A percentile compares a stretch with the other conserved stretches of the same genome.
Evolutionary conservation across 35 echinoderm and acorn worm genomes (phyloP).

Genomic region (Nesometra sesokonis): DNA sequence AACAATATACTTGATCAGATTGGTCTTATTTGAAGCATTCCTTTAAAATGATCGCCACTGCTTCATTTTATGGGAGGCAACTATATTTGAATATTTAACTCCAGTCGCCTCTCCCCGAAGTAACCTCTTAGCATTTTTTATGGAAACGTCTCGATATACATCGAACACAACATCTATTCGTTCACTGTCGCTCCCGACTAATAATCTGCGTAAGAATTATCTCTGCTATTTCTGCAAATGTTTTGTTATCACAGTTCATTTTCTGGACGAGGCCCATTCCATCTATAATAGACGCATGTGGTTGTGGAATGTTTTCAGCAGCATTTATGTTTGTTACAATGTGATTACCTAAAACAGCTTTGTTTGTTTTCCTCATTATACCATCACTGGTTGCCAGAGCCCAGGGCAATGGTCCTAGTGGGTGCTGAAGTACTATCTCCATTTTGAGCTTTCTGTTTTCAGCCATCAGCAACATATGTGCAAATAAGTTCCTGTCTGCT

Average conservation of each 20-base stretch:
- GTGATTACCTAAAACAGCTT: slow-evolving; percentile 15
- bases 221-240: slow-evolving; percentile 7
- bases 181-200: background rate
- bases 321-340: background rate
- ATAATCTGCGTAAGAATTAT: background rate
- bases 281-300: slow-evolving; percentile 22
- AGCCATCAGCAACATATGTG: slow-evolving; percentile 16
- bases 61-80: no score
- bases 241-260: slow-evolving; percentile 7
- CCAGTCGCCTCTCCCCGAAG: background rate
- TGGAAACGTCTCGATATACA: slow-evolving; percentile 11
- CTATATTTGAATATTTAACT: no score
- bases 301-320: background rate
- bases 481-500: slow-evolving; percentile 23
- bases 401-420: slow-evolving; percentile 38
- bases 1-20: no score
- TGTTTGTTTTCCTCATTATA: slow-evolving; percentile 27
- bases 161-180: slow-evolving; percentile 44
- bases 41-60: no score
- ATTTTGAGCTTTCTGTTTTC: slow-evolving; percentile 18
- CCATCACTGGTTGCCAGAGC: slow-evolving; percentile 23
- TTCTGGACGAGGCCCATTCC: slow-evolving; percentile 34
- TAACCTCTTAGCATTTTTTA: slow-evolving; percentile 8
- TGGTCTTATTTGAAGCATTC: no score
- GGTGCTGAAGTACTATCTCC: slow-evolving; percentile 9